Evolutionary conservation across 2,888 invertebrate genomes (phyloP).

Genomic region (Clunio marinus): DNA sequence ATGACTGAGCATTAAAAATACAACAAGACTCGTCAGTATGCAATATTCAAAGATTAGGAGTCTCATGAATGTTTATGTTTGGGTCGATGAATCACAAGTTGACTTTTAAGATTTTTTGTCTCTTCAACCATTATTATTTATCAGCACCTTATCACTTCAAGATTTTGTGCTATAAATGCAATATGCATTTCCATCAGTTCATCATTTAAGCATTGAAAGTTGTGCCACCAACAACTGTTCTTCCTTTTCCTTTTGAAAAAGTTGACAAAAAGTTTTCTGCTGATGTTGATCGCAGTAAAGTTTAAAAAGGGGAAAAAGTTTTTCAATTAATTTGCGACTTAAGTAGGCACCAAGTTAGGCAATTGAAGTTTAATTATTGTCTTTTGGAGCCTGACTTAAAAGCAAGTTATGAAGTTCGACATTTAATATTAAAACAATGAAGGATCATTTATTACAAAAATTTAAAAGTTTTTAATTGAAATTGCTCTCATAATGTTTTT

Average conservation of each 20-base stretch:
- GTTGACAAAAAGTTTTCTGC: not conserved
- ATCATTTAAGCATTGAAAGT: not conserved
- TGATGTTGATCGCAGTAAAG: not conserved
- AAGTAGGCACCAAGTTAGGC: slow-evolving; percentile 25
- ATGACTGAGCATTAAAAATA: not conserved
- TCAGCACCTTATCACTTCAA: not conserved
- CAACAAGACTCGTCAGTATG: not conserved
- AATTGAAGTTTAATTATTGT: not conserved
- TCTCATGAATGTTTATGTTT: not conserved
- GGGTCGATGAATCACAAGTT: not conserved
- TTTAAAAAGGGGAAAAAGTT: not conserved
- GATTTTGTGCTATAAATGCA: not conserved
- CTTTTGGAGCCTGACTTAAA: slow-evolving; percentile 13
- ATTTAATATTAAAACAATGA: too few species aligned
- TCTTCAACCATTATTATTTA: not conserved
- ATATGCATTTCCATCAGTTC: not conserved
- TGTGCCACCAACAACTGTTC: not conserved
- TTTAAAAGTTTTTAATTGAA: too few species aligned
- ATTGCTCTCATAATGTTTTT: too few species aligned
- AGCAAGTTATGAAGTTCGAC: slow-evolving; percentile 10
- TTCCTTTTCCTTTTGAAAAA: too few species aligned
- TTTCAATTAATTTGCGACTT: slow-evolving; percentile 11
- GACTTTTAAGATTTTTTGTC: slow-evolving; percentile 8
- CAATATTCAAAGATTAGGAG: slow-evolving; percentile 15
- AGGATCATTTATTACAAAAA: too few species aligned